These are phyloP conservation scores for Eulemur macaco DNA, from an alignment of 2,113 vertebrate species.

Conservation along the genomic window DNA sequence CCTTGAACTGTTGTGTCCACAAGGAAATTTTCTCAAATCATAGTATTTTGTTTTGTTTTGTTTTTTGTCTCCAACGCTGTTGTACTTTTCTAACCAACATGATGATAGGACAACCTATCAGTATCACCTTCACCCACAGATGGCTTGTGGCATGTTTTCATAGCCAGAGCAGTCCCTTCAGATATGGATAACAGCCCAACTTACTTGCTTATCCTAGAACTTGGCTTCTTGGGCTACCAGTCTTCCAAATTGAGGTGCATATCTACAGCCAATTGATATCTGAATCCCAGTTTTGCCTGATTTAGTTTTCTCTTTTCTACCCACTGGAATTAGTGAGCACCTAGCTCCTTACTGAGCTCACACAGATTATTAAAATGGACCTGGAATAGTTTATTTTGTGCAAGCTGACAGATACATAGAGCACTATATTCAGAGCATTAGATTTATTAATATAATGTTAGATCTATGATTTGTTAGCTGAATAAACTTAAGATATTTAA, in stretches of 20 bases:
- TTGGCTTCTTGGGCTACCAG: background rate
- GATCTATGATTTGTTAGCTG: background rate
- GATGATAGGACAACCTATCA: no score
- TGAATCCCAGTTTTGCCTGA: background rate
- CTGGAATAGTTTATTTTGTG: background rate
- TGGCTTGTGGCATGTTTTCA: background rate
- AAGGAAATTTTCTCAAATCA: background rate
- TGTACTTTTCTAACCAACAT: background rate
- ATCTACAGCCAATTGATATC: fast-evolving
- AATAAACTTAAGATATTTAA: background rate
- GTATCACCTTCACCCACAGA: background rate
- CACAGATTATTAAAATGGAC: background rate
- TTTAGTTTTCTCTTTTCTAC: background rate
- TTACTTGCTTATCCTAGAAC: background rate
- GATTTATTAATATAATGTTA: background rate
- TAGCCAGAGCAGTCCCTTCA: background rate
- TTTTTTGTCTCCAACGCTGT: background rate
- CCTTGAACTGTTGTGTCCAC: background rate
- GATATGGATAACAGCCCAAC: no score
- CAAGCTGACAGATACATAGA: background rate
- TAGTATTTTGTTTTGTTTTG: no score
- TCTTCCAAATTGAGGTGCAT: background rate
- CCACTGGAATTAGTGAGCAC: background rate
- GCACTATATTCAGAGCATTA: background rate
- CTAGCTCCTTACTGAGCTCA: background rate